phyloP scores from a whole-genome alignment of 2,888 invertebrate species.

The Cantharis lateralis region DNA sequence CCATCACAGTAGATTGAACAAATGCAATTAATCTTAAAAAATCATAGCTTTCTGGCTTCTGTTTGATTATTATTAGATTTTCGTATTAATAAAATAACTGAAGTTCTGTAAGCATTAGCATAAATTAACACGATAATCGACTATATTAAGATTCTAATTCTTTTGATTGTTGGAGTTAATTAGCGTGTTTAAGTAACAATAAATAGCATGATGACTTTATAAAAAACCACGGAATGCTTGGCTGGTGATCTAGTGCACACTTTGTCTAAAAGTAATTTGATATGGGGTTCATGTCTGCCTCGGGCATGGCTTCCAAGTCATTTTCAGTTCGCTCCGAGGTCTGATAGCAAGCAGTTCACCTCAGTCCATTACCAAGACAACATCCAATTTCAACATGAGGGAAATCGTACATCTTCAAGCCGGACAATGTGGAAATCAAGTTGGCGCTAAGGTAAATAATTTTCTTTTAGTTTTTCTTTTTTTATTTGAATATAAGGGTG shows the following conservation, averaged over 20 bases:
- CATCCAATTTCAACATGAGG: conserved; percentile 66
- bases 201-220: conserved; percentile 1
- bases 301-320: conserved; percentile 27
- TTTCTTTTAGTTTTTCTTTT: neutral
- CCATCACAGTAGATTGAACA: neutral
- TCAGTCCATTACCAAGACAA: conserved; percentile 9
- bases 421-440: conserved; percentile 78
- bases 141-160: neutral
- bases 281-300: conserved; percentile 24
- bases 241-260: conserved; percentile 15
- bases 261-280: conserved; percentile 26
- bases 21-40: neutral
- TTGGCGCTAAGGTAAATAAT: conserved; percentile 83
- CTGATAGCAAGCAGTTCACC: conserved; percentile 24
- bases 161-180: neutral
- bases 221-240: conserved; percentile 6
- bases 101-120: neutral
- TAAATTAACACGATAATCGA: neutral
- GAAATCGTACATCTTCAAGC: conserved; percentile 92
- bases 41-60: neutral
- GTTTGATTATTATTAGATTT: neutral
- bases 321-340: conserved; percentile 26
- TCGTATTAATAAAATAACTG: neutral
- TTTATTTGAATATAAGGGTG: neutral
- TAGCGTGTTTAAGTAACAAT: neutral